These are phyloP conservation scores for Magallana angulata DNA, from an alignment of 1,140 invertebrate species.

Conservation along the genomic window DNA sequence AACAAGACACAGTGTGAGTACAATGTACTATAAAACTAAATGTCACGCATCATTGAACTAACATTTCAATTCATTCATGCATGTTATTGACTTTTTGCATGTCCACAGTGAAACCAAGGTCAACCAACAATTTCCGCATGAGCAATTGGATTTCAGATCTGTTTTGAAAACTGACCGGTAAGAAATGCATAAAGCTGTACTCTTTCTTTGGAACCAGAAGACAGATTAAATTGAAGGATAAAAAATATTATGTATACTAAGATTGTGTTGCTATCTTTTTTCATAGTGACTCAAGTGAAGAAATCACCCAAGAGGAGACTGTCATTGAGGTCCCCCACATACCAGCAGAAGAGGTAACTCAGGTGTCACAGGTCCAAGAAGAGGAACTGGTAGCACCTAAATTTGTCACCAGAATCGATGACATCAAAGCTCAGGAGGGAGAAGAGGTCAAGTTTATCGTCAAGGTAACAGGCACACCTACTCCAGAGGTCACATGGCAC, in stretches of 20 bases:
- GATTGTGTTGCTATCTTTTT: background rate
- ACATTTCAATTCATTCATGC: background rate
- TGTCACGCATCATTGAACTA: too few relatives aligned
- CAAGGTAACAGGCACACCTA: constrained; percentile 83
- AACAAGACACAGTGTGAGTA: constrained; percentile 18
- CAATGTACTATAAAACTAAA: background rate
- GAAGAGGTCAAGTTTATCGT: constrained; percentile 95
- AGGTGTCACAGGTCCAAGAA: constrained; percentile 52
- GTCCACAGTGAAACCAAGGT: constrained; percentile 61
- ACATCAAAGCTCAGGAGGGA: constrained; percentile 84
- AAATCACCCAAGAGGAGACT: constrained; percentile 23
- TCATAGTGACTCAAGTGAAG: constrained; percentile 27
- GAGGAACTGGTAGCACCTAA: constrained; percentile 64
- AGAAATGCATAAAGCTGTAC: background rate
- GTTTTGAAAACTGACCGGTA: constrained; percentile 55
- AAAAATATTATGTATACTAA: too few relatives aligned
- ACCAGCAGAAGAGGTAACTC: background rate
- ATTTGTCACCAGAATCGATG: constrained; percentile 67
- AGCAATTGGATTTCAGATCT: constrained; percentile 70
- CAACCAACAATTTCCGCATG: constrained; percentile 58
- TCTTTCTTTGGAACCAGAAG: background rate
- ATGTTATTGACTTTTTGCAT: constrained; percentile 21
- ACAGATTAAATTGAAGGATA: too few relatives aligned
- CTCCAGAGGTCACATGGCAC: constrained; percentile 83
- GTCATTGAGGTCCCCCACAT: background rate